phyloP scores from a whole-genome alignment of 2,113 vertebrate species.

The Cottus gobio region DNA sequence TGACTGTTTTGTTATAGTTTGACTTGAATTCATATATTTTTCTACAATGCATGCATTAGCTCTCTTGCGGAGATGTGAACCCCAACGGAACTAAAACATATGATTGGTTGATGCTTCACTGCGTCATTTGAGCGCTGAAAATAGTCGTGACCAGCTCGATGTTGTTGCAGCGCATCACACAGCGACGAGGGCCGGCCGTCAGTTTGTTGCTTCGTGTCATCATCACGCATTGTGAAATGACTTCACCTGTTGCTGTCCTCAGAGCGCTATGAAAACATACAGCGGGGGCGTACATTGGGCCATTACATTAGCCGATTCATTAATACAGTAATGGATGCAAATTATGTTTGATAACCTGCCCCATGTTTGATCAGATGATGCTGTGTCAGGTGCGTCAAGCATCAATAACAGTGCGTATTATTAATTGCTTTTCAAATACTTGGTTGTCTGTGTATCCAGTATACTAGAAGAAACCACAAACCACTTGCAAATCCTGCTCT shows the following conservation, averaged over 20 bases:
- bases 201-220: too few species aligned
- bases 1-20: background rate
- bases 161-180: background rate
- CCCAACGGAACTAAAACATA: background rate
- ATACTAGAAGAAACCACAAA: slow-evolving; percentile 7
- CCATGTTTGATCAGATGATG: background rate
- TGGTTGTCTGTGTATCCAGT: slow-evolving; percentile 8
- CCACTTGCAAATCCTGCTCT: slow-evolving; percentile 41
- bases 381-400: background rate
- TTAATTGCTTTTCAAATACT: background rate
- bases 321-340: background rate
- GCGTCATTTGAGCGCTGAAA: background rate
- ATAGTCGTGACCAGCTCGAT: background rate
- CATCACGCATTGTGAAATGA: too few species aligned
- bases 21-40: too few species aligned
- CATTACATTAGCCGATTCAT: background rate
- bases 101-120: background rate
- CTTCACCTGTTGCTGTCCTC: too few species aligned
- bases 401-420: background rate
- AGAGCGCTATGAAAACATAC: background rate
- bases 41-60: background rate
- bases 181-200: too few species aligned
- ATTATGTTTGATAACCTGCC: background rate
- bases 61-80: background rate
- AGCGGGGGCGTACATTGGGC: background rate